Evolutionary conservation across 2,113 vertebrate genomes (phyloP).

Genomic region (Eonycteris spelaea): DNA sequence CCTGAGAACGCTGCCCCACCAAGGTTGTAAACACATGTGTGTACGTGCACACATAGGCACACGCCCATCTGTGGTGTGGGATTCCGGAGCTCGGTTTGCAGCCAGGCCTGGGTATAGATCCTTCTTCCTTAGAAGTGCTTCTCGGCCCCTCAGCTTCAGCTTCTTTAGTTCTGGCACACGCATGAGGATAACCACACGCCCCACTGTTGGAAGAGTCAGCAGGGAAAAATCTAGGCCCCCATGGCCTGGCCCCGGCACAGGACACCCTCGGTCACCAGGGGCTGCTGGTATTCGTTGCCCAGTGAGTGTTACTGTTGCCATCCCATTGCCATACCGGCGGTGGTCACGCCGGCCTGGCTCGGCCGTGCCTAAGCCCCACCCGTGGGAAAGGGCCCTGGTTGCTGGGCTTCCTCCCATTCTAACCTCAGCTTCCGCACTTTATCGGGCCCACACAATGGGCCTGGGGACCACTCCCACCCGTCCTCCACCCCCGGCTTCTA

Average conservation of each 20-base stretch:
- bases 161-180: background rate
- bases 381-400: slow-evolving; percentile 79
- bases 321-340: background rate
- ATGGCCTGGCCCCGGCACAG: background rate
- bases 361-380: slow-evolving; percentile 43
- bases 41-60: slow-evolving; percentile 31
- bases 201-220: background rate
- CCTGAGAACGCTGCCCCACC: background rate
- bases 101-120: background rate
- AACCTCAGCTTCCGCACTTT: slow-evolving; percentile 83
- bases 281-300: background rate
- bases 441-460: slow-evolving; percentile 81
- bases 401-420: slow-evolving; percentile 83
- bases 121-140: background rate
- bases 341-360: background rate
- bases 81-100: background rate
- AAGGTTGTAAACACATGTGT: background rate
- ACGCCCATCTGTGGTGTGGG: background rate
- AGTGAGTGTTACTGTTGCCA: background rate
- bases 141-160: background rate
- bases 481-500: slow-evolving; percentile 20
- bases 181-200: rapidly evolving
- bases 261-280: background rate
- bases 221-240: background rate
- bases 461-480: slow-evolving; percentile 66